These are phyloP conservation scores for Acleris laterana DNA, from an alignment of 2,888 invertebrate species.

Conservation along the genomic window DNA sequence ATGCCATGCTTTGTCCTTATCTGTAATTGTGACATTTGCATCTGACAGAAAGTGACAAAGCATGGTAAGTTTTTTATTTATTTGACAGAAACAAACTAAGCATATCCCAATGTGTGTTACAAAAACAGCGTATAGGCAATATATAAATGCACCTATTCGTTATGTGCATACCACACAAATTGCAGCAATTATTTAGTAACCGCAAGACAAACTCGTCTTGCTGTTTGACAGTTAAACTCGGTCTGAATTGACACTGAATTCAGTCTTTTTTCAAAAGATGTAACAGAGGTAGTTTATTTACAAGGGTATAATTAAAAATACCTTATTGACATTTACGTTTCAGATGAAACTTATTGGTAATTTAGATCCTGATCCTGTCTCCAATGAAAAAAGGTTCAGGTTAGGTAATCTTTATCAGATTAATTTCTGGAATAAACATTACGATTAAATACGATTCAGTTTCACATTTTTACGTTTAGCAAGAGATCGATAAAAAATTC, in stretches of 20 bases:
- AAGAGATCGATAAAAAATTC: slow-evolving; percentile 37
- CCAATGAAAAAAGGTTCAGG: background rate
- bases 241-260: slow-evolving; percentile 81
- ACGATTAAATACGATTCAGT: background rate
- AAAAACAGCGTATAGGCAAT: slow-evolving; percentile 11
- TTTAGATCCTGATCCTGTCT: background rate
- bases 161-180: slow-evolving; percentile 11
- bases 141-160: slow-evolving; percentile 6
- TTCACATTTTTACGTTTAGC: slow-evolving; percentile 20
- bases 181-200: slow-evolving; percentile 8
- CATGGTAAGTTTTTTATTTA: no score
- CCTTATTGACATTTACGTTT: slow-evolving; percentile 39
- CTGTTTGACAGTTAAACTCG: slow-evolving; percentile 22
- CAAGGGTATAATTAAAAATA: slow-evolving; percentile 50
- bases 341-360: slow-evolving; percentile 21
- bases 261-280: slow-evolving; percentile 78
- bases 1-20: no score
- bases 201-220: slow-evolving; percentile 15
- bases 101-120: slow-evolving; percentile 2
- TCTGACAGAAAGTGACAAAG: no score
- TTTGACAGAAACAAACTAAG: slow-evolving; percentile 15
- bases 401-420: slow-evolving; percentile 2
- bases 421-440: background rate
- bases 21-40: no score
- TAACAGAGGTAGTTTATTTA: slow-evolving; percentile 75